Percentiles rank a stretch among this genome's conserved stretches.
These are phyloP conservation scores for Hucho hucho DNA, from an alignment of 2,113 vertebrate genomes.

Conservation along the genomic window DNA sequence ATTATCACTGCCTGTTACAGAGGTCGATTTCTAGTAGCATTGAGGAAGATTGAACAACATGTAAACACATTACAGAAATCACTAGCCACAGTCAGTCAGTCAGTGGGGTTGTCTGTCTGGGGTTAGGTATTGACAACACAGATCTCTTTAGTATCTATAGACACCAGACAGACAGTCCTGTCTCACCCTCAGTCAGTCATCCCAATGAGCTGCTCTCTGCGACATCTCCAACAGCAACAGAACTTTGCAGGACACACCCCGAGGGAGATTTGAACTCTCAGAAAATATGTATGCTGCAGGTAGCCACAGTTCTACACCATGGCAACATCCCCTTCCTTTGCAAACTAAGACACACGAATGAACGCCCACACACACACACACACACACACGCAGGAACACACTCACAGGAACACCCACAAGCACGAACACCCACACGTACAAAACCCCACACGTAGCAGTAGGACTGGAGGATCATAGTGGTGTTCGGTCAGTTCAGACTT, in stretches of 20 bases:
- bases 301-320: too few relatives aligned
- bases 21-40: slow-evolving; percentile 36
- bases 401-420: neutral
- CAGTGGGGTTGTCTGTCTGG: neutral
- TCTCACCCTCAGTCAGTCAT: too few relatives aligned
- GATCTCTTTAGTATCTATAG: too few relatives aligned
- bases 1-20: neutral
- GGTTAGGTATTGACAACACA: neutral
- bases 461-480: slow-evolving; percentile 11
- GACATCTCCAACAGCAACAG: too few relatives aligned
- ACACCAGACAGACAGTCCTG: too few relatives aligned
- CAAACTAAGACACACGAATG: neutral
- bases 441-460: neutral
- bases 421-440: too few relatives aligned
- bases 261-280: too few relatives aligned
- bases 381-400: too few relatives aligned
- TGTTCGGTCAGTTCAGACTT: neutral
- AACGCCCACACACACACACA: too few relatives aligned
- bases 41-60: slow-evolving; percentile 15
- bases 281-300: too few relatives aligned
- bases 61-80: slow-evolving; percentile 44
- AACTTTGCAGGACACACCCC: too few relatives aligned
- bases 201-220: too few relatives aligned
- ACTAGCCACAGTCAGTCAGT: slow-evolving; percentile 11
- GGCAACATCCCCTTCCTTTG: neutral